A percentile compares a stretch with the other conserved stretches of the same genome.
Conservation (phyloP, 64 coral and sea anemone species). For the Porites lutea region DNA sequence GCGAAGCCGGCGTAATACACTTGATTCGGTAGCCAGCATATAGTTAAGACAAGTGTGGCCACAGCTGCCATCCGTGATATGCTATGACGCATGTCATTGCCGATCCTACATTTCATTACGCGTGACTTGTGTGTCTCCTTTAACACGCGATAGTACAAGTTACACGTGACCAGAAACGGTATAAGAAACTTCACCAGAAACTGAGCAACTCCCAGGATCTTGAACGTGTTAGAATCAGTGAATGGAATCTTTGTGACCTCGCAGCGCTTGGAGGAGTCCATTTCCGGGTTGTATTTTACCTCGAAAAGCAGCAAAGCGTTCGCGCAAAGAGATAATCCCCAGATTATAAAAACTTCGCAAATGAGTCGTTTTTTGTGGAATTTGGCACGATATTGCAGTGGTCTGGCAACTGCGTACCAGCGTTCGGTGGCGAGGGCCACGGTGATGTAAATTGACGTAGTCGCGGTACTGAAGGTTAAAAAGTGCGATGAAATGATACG, state of each 20-base stretch:
- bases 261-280: constrained; percentile 37
- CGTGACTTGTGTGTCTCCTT: constrained; percentile 33
- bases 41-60: constrained; percentile 25
- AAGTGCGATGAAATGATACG: constrained; percentile 72
- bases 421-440: constrained; percentile 59
- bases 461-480: constrained; percentile 54
- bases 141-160: constrained; percentile 57
- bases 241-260: constrained; percentile 50
- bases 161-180: constrained; percentile 54
- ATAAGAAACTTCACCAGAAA: constrained; percentile 71
- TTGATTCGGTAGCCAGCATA: constrained; percentile 78
- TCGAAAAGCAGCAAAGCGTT: constrained; percentile 63
- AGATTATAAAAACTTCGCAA: constrained; percentile 44
- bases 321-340: constrained; percentile 19
- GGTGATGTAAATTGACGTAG: constrained; percentile 63
- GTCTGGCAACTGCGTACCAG: constrained; percentile 77
- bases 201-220: constrained; percentile 44
- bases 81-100: constrained; percentile 44
- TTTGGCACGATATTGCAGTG: constrained; percentile 57
- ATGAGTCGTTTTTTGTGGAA: constrained; percentile 60
- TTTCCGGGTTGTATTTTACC: constrained; percentile 27
- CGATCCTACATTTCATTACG: constrained; percentile 12
- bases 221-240: background rate
- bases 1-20: constrained; percentile 66
- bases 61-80: constrained; percentile 65